Conservation (phyloP, 2,113 vertebrate genomes). For the Eonycteris spelaea region DNA sequence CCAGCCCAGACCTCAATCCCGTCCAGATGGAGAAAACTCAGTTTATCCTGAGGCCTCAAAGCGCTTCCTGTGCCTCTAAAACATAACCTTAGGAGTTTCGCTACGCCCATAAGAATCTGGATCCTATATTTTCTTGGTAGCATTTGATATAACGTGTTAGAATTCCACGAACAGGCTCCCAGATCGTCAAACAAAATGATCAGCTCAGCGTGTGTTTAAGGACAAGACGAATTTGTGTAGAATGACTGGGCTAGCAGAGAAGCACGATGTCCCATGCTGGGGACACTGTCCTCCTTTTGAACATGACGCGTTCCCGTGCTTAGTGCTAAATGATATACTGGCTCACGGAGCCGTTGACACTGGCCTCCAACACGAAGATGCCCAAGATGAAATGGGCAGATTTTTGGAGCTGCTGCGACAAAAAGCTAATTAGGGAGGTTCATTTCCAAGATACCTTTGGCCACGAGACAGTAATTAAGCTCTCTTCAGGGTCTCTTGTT, state of each 20-base stretch:
- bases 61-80: accelerated
- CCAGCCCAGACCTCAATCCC: accelerated
- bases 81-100: no score
- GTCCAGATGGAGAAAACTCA: accelerated
- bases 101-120: background rate
- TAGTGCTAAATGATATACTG: background rate
- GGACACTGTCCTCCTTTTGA: background rate
- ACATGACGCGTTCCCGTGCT: background rate
- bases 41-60: accelerated
- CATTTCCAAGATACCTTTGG: background rate
- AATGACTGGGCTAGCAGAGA: background rate
- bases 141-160: background rate
- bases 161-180: background rate
- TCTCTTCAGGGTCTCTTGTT: constrained; percentile 33
- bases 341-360: background rate
- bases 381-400: background rate
- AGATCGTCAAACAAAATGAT: background rate
- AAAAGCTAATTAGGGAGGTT: background rate
- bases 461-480: constrained; percentile 30
- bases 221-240: background rate
- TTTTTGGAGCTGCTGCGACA: background rate
- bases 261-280: accelerated
- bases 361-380: constrained; percentile 27
- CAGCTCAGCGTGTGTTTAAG: background rate
- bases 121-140: background rate